Conservation (phyloP, 2,888 invertebrate species). For the Mactromeris polynyma region DNA sequence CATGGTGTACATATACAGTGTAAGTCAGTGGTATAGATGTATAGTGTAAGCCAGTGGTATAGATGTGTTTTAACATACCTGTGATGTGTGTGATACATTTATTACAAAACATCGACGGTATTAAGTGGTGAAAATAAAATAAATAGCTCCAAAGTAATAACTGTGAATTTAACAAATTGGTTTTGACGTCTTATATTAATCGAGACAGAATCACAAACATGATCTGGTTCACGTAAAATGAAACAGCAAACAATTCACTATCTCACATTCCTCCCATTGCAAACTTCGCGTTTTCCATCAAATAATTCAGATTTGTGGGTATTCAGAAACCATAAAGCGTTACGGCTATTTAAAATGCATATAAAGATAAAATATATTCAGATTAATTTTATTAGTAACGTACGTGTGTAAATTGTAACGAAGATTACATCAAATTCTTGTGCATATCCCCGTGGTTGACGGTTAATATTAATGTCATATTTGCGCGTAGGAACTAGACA, state of each 20-base stretch:
- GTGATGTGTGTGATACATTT: too few species aligned
- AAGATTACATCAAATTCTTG: conserved; percentile 14
- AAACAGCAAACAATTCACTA: not conserved
- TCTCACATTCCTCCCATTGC: not conserved
- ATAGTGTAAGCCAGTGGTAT: too few species aligned
- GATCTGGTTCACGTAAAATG: not conserved
- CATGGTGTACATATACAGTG: too few species aligned
- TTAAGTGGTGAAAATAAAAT: too few species aligned
- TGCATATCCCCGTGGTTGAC: not conserved
- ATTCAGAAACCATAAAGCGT: not conserved
- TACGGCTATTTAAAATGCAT: conserved; percentile 21
- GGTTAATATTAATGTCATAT: not conserved
- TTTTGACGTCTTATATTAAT: not conserved
- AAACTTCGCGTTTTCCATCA: not conserved
- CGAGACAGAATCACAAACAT: not conserved
- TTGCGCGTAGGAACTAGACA: not conserved
- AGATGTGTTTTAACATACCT: too few species aligned
- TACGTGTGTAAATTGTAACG: not conserved
- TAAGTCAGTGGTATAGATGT: too few species aligned
- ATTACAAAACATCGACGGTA: too few species aligned
- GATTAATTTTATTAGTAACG: conserved; percentile 9
- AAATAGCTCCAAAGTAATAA: too few species aligned
- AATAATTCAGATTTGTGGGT: not conserved
- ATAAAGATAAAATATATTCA: not conserved
- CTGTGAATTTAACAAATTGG: too few species aligned